Base-by-base conservation (phyloP, 2,113 vertebrate species). In the Brachypodius melanocephalos region DNA sequence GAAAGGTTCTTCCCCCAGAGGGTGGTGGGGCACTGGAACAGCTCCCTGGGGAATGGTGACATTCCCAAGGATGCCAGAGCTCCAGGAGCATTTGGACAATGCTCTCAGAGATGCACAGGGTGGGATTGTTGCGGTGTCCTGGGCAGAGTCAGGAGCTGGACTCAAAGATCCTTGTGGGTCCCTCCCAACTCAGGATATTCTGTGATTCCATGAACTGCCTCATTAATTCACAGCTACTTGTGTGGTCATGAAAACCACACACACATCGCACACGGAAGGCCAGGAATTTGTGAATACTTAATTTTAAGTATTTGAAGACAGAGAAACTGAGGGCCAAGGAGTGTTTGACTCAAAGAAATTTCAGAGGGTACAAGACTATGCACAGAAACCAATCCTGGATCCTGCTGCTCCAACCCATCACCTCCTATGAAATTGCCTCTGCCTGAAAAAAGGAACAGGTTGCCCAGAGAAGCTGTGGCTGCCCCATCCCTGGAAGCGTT, bases 11-110 rank as follows among this genome's bases (percentile, higher is more conserved):
- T 66, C 10, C 22, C 31, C 32, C 11, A 45, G 43, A 48, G 15
- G 28, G 26, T 31, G 20, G 2, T 7, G 0, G 2, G 17, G 8
- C 38, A n/a, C 22, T 73, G 59, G 18, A 52, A 0, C 3, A 26
- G 43, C 52, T 81, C 18, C 43, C 45, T 45, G 59, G 28, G n/a
- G 45, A 81, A 38, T 45, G 59, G 59, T 2, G 6, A 67, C 8
- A 1, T 19, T 18, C 45, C 38, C 68, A 25, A 45, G 5, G 38
- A 38, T 38, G 19, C 59, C 68, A 74, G 45, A 74, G n/a, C 29
- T 40, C 24, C 18, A 52, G 52, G 24, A 67, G 7, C 0, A 0
- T 59, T 74, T 59, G 38, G 38, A n/a, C n/a, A 81, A 7, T 0
- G 0, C 36, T 19, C 26, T 31, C 28, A 67, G 45, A 13, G 3